Evolutionary conservation across 2,113 vertebrate species (phyloP).

Genomic region (Glareola pratincola): DNA sequence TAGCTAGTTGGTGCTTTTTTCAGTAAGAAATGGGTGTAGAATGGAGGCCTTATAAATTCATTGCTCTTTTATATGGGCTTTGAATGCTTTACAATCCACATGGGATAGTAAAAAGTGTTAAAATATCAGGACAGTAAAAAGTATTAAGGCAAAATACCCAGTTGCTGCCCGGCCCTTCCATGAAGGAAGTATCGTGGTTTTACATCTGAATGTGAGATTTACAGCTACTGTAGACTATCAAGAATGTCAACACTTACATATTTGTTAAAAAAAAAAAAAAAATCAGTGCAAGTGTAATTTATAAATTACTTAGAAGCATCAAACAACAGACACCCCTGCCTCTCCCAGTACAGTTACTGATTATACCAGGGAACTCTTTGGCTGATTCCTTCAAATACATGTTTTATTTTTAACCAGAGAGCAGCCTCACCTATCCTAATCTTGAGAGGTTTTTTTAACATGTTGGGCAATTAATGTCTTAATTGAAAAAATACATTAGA

Average conservation of each 20-base stretch:
- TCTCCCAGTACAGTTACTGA: not conserved
- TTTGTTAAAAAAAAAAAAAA: not conserved
- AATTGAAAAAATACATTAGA: slow-evolving; percentile 4
- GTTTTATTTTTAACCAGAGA: not conserved
- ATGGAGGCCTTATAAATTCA: not conserved
- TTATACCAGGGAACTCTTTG: not conserved
- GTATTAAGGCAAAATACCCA: not conserved
- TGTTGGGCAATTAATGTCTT: not conserved
- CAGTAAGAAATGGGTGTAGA: not conserved
- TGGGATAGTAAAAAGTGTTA: not conserved
- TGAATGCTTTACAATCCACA: not conserved
- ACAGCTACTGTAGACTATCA: not conserved
- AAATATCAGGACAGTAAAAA: not conserved
- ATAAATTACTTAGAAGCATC: not conserved
- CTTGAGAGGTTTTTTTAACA: not conserved
- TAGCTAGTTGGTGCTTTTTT: not conserved
- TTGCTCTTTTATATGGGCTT: not conserved
- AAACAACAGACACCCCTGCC: not conserved
- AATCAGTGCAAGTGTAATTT: not conserved
- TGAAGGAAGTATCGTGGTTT: not conserved
- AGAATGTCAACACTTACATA: not conserved
- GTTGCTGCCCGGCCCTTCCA: not conserved
- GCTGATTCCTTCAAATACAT: not conserved
- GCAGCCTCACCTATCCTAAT: not conserved
- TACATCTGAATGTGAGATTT: not conserved